Evolutionary conservation across 2,113 vertebrate species (phyloP).

Genomic region (Rhynchomys soricoides): DNA sequence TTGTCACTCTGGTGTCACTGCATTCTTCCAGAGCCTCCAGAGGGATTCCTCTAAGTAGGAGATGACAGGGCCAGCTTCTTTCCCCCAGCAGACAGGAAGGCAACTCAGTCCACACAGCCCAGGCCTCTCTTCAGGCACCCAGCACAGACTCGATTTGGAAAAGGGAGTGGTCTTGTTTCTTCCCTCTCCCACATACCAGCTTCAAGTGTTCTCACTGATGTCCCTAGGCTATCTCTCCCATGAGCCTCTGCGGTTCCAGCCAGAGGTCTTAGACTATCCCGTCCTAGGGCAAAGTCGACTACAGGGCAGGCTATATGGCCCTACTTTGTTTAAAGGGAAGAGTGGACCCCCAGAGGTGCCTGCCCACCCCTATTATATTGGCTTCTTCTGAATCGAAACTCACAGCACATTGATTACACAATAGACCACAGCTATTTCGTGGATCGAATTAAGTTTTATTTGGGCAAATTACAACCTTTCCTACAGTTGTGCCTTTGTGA

Average conservation of each 20-base stretch:
- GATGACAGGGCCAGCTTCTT: background rate
- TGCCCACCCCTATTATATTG: conserved; percentile 90
- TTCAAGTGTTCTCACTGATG: background rate
- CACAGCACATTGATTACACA: conserved; percentile 92
- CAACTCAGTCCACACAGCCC: conserved; percentile 43
- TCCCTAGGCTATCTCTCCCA: conserved; percentile 18
- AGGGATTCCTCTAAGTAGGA: background rate
- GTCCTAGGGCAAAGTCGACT: background rate
- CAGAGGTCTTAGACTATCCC: background rate
- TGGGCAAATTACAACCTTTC: conserved; percentile 92
- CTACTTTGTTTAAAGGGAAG: conserved; percentile 83
- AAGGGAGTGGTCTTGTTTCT: conserved; percentile 62
- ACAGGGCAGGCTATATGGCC: background rate
- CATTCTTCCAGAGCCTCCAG: background rate
- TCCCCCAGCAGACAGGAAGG: conserved; percentile 43
- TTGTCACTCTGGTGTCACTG: background rate
- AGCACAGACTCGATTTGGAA: conserved; percentile 53
- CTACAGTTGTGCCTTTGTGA: conserved; percentile 91
- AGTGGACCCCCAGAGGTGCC: conserved; percentile 86
- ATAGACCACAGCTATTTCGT: conserved; percentile 93
- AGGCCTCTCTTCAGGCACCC: conserved; percentile 41
- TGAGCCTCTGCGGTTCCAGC: background rate
- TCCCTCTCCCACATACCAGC: background rate
- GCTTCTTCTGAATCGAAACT: conserved; percentile 91
- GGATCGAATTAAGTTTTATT: conserved; percentile 94